A percentile compares a stretch with the other conserved stretches of the same genome.
Conservation (phyloP, 2,113 vertebrate species). For the Tragelaphus imberbis region DNA sequence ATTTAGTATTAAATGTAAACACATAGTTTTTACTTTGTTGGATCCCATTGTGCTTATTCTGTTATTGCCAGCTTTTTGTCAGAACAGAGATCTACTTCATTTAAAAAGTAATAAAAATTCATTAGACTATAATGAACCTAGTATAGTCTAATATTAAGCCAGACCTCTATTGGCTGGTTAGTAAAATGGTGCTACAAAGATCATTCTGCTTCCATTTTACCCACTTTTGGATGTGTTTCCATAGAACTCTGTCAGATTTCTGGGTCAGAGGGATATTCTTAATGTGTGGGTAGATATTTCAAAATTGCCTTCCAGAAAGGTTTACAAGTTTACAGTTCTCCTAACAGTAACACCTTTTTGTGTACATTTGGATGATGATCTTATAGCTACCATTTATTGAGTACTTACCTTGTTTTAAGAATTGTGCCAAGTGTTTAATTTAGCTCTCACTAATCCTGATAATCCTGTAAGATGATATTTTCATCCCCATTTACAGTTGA, state of each 20-base stretch:
- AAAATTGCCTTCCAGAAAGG: conserved; percentile 5
- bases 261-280: neutral
- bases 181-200: neutral
- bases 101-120: neutral
- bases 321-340: neutral
- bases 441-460: neutral
- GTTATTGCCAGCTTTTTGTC: neutral
- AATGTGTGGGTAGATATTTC: neutral
- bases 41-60: neutral
- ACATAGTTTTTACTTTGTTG: neutral
- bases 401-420: neutral
- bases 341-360: neutral
- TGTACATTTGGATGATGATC: neutral
- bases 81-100: neutral
- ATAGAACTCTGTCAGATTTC: neutral
- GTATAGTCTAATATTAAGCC: neutral
- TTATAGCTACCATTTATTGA: neutral
- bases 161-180: neutral
- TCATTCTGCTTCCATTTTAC: neutral
- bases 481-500: conserved; percentile 9
- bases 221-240: neutral
- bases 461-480: conserved; percentile 13
- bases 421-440: neutral
- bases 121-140: neutral
- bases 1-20: neutral